Evolutionary conservation across 1,140 invertebrate genomes (phyloP).

Genomic region (Pararge aegeria): DNA sequence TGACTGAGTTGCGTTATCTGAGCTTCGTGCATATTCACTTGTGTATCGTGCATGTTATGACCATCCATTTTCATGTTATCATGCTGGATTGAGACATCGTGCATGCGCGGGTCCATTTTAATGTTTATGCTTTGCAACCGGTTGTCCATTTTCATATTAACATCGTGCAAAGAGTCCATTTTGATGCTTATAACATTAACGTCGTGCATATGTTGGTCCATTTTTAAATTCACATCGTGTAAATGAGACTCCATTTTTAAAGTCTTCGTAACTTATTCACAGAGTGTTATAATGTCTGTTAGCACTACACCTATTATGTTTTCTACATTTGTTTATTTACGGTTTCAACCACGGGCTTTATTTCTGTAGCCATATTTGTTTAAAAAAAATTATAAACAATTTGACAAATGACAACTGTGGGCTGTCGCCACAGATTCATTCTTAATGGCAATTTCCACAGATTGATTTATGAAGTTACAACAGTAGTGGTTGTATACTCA

Average conservation of each 20-base stretch:
- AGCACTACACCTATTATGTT: background rate
- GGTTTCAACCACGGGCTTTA: slow-evolving; percentile 12
- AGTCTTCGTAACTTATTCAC: background rate
- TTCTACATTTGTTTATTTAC: slow-evolving; percentile 31
- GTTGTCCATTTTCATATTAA: background rate
- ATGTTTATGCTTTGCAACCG: background rate
- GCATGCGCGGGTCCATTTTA: slow-evolving; percentile 4
- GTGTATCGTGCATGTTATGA: slow-evolving; percentile 5
- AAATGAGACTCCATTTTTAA: slow-evolving; percentile 30
- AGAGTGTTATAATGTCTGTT: background rate
- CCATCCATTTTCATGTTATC: slow-evolving; percentile 26
- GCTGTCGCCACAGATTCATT: slow-evolving; percentile 12
- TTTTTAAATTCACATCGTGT: slow-evolving; percentile 29
- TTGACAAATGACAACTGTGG: slow-evolving; percentile 23
- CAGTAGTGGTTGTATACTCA: too few relatives aligned
- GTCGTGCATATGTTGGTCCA: slow-evolving; percentile 31
- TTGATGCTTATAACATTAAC: slow-evolving; percentile 20
- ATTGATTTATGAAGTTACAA: too few relatives aligned
- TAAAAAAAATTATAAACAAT: slow-evolving; percentile 19
- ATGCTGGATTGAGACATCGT: background rate
- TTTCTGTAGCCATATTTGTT: slow-evolving; percentile 13
- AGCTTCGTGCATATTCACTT: slow-evolving; percentile 10
- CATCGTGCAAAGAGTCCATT: slow-evolving; percentile 3
- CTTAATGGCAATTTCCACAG: slow-evolving; percentile 18
- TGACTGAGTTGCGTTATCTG: slow-evolving; percentile 18